phyloP scores from a whole-genome alignment of 2,797 vertebrate genomes.

The Parauchenoglanis punctatus region DNA sequence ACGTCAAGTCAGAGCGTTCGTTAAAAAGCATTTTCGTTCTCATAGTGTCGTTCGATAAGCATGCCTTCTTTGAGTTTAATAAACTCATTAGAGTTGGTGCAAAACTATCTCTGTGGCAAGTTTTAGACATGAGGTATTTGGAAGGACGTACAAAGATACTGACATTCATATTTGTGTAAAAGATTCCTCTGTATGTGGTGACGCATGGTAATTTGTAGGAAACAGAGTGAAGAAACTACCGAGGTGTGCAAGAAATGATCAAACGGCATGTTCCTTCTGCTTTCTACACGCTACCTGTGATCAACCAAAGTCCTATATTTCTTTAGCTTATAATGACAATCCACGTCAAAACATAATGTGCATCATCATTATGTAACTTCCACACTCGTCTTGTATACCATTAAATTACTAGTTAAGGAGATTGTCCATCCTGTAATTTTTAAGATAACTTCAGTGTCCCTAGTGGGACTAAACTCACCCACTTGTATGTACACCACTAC shows the following conservation, averaged over 20 bases:
- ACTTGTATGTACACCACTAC: constrained; percentile 1
- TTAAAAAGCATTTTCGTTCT: background rate
- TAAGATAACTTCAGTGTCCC: background rate
- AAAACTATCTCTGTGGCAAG: constrained; percentile 18
- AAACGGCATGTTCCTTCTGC: background rate
- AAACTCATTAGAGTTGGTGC: background rate
- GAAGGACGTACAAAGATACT: constrained; percentile 19
- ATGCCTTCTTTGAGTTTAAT: background rate
- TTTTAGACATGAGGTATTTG: constrained; percentile 42
- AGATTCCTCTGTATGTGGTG: constrained; percentile 24
- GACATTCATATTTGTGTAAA: constrained; percentile 45
- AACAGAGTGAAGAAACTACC: background rate
- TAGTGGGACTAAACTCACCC: background rate
- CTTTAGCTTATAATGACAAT: background rate
- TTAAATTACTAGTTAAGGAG: background rate
- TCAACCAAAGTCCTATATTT: background rate
- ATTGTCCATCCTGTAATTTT: background rate
- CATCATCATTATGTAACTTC: background rate
- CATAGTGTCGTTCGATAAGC: background rate
- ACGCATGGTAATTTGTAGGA: background rate
- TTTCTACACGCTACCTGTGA: background rate
- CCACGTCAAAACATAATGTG: background rate
- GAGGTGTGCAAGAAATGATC: background rate
- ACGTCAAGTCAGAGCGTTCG: constrained; percentile 10
- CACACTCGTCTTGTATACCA: background rate